phyloP scores from a whole-genome alignment of 2,888 invertebrate species.

The Leptopilina drosophilae region DNA sequence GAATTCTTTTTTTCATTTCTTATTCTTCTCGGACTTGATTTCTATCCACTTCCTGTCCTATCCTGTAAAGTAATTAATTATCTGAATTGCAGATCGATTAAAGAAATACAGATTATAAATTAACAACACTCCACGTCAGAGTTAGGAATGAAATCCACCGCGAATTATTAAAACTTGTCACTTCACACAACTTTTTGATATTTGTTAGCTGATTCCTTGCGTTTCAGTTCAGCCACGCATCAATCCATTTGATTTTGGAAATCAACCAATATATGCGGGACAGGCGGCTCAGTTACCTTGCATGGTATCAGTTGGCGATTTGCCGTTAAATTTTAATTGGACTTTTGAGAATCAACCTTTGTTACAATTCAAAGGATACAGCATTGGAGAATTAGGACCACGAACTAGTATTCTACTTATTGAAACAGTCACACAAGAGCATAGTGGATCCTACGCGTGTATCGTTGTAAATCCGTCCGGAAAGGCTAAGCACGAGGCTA shows the following conservation, averaged over 20 bases:
- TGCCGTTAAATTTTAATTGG: slow-evolving; percentile 80
- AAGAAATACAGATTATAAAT: no score
- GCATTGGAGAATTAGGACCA: slow-evolving; percentile 71
- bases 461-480: slow-evolving; percentile 80
- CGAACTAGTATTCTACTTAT: slow-evolving; percentile 77
- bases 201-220: slow-evolving; percentile 42
- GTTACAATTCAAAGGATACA: slow-evolving; percentile 71
- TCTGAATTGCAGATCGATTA: neutral
- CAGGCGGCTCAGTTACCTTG: slow-evolving; percentile 88
- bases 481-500: slow-evolving; percentile 78
- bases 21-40: neutral
- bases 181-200: neutral
- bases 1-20: neutral
- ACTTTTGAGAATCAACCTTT: slow-evolving; percentile 77
- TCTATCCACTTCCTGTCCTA: neutral
- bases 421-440: slow-evolving; percentile 76
- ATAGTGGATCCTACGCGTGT: slow-evolving; percentile 81
- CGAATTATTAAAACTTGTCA: neutral
- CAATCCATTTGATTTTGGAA: slow-evolving; percentile 88
- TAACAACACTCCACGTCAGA: no score
- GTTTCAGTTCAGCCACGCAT: slow-evolving; percentile 89
- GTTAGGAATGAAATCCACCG: no score
- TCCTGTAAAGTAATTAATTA: neutral
- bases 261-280: slow-evolving; percentile 86
- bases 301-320: slow-evolving; percentile 81